phyloP scores from a whole-genome alignment of 2,888 invertebrate species.

The Thereva unica region DNA sequence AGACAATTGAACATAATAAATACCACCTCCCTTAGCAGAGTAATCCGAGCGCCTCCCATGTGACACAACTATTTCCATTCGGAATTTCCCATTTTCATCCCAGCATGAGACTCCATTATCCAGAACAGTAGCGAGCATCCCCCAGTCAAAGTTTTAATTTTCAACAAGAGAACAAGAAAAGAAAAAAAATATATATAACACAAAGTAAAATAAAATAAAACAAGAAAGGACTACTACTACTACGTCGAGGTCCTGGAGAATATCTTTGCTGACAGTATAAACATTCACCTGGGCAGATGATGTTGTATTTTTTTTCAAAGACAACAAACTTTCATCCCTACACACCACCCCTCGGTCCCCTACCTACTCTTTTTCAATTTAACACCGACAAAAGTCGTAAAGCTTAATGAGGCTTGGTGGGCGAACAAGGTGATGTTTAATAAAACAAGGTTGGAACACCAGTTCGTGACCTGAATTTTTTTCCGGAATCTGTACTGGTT shows the following conservation, averaged over 20 bases:
- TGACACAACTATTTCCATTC: slow-evolving; percentile 3
- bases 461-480: slow-evolving; percentile 35
- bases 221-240: no score
- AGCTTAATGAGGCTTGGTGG: slow-evolving; percentile 38
- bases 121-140: slow-evolving; percentile 4
- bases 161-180: slow-evolving; percentile 14
- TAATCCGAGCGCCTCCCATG: not conserved
- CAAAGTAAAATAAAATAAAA: no score
- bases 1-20: slow-evolving; percentile 27
- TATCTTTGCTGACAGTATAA: slow-evolving; percentile 31
- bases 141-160: slow-evolving; percentile 30
- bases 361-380: slow-evolving; percentile 36
- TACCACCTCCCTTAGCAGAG: not conserved
- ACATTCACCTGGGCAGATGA: slow-evolving; percentile 31
- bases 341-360: no score
- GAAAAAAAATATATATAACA: no score
- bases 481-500: slow-evolving; percentile 17
- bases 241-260: not conserved
- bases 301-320: slow-evolving; percentile 21
- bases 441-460: slow-evolving; percentile 38
- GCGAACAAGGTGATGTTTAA: slow-evolving; percentile 39
- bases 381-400: slow-evolving; percentile 37
- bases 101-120: not conserved
- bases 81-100: not conserved
- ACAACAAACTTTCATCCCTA: slow-evolving; percentile 29